Base-by-base conservation (phyloP, 2,888 invertebrate genomes). In the Cremastinae sp. region DNA sequence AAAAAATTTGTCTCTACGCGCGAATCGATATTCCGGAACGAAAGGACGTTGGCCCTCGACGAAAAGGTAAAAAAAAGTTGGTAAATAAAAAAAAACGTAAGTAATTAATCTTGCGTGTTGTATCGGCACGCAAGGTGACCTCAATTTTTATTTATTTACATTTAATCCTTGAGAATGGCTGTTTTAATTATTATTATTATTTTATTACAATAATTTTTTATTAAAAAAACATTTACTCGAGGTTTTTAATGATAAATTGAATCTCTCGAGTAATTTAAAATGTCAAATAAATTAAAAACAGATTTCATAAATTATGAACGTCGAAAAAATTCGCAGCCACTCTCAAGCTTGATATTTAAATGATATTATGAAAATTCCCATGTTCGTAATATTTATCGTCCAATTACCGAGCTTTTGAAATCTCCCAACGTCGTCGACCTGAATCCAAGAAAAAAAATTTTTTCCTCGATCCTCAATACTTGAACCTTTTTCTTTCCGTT, bases 101-200 rank as follows among this genome's bases (percentile, higher is more conserved):
- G 92, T 92, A 92, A 91, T 84, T 84, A 89, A 90, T 90, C 90
- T 90, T 83, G 87, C 88, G 89, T 88, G 91, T 91, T 90, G 92
- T 92, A 92, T 92, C 92, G 92, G 91, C 91, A 90, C 90, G 86
- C 80, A 86, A 88, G 90, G 86, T 85, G 83, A 75, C 79, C 74
- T 84, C 76, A 37, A 10, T 2, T 39, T 70, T 65, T 14, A 14
- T 45, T 39, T 45, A 41, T 61, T n/a, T 78, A 70, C 61, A 56
- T 9, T 22, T 61, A 66, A 68, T 18, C 16, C 28, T 61, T 58
- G 12, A 53, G 53, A 59, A 72, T 59, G 74, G 74, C 58, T 53
- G 62, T 43, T 1, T 22, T 5, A 22, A 22, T 51, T 10, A 10
- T 10, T 20, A 51, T n/a, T n/a, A n/a, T n/a, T n/a, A n/a, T n/a